phyloP scores from a whole-genome alignment of 2,888 invertebrate species.

The Anthophora plumipes region DNA sequence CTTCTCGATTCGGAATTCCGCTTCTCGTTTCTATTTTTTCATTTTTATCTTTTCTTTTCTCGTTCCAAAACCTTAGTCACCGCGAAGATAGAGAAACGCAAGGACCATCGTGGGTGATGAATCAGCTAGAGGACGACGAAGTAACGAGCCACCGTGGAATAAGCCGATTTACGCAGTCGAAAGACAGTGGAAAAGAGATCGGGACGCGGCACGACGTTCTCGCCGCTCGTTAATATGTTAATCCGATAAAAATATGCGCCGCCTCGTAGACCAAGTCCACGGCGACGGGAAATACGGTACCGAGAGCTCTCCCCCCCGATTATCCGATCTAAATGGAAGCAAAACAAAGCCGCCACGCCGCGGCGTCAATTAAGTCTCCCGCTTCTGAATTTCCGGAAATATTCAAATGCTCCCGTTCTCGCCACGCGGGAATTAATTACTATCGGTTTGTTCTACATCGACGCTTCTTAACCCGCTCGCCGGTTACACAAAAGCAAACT shows the following conservation, averaged over 20 bases:
- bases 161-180: slow-evolving; percentile 85
- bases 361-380: slow-evolving; percentile 2
- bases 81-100: slow-evolving; percentile 35
- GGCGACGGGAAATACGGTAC: neutral
- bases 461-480: slow-evolving; percentile 20
- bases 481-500: slow-evolving; percentile 17
- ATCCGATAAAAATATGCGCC: slow-evolving; percentile 48
- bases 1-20: slow-evolving; percentile 1
- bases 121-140: slow-evolving; percentile 84
- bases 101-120: slow-evolving; percentile 74
- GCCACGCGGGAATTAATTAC: slow-evolving; percentile 5
- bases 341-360: neutral
- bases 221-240: slow-evolving; percentile 56
- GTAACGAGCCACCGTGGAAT: slow-evolving; percentile 85
- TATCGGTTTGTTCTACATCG: slow-evolving; percentile 2
- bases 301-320: slow-evolving; percentile 1
- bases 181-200: slow-evolving; percentile 80
- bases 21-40: no score
- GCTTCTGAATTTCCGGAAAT: neutral
- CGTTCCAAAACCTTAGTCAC: neutral
- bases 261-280: neutral
- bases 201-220: neutral
- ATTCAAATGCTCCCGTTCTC: neutral
- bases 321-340: slow-evolving; percentile 38
- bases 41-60: no score